Evolutionary conservation across 2,113 vertebrate species (phyloP).

Genomic region (Salvelinus alpinus): DNA sequence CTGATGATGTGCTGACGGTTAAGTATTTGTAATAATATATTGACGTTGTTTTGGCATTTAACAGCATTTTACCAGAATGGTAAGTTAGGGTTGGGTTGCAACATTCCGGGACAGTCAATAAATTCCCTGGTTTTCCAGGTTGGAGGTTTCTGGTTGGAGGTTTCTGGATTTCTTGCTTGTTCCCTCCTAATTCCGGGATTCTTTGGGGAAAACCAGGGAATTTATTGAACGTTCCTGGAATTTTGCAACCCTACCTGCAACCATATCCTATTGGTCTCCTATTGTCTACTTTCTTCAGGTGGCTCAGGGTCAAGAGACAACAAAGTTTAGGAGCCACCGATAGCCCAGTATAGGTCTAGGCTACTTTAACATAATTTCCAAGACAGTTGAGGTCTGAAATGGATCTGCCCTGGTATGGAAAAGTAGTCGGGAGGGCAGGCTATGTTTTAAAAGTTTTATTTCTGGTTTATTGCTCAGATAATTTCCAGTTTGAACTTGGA

Average conservation of each 20-base stretch:
- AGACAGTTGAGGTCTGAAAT: neutral
- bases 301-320: neutral
- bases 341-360: too few relatives aligned
- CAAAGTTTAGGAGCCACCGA: neutral
- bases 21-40: neutral
- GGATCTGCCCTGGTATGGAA: neutral
- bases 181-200: too few relatives aligned
- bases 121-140: too few relatives aligned
- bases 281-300: neutral
- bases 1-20: neutral
- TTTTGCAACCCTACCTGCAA: neutral
- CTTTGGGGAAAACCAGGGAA: too few relatives aligned
- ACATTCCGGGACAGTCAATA: too few relatives aligned
- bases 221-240: too few relatives aligned
- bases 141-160: too few relatives aligned
- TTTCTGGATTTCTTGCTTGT: too few relatives aligned
- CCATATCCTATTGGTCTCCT: neutral
- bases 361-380: neutral
- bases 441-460: neutral
- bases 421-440: neutral
- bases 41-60: neutral
- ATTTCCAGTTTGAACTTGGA: neutral
- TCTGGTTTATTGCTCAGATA: neutral
- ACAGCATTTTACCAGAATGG: neutral
- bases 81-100: too few relatives aligned